Conservation (phyloP, 2,113 vertebrate genomes). For the Vireo altiloquus region DNA sequence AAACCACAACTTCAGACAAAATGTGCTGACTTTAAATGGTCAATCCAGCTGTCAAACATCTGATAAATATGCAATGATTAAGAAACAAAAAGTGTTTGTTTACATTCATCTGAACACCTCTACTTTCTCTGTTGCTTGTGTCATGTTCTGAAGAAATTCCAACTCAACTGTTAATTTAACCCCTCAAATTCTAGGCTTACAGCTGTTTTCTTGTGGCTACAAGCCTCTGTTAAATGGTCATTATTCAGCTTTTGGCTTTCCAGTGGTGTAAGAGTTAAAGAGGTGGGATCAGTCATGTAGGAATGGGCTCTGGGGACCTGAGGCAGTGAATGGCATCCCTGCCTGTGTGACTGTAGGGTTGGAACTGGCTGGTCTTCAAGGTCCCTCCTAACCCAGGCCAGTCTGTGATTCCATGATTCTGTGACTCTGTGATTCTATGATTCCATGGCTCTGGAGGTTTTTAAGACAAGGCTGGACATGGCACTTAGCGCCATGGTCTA, state of each 20-base stretch:
- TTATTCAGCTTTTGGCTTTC: background rate
- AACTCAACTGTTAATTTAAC: background rate
- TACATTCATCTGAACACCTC: background rate
- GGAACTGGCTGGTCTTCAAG: background rate
- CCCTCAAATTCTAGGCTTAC: background rate
- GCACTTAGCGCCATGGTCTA: too few species aligned
- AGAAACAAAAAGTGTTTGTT: background rate
- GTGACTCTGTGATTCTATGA: too few species aligned
- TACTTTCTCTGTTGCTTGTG: background rate
- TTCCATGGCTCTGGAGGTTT: too few species aligned
- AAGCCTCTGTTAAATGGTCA: background rate
- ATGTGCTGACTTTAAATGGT: conserved; percentile 13
- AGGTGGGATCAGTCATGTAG: background rate
- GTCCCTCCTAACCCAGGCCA: background rate
- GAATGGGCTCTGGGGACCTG: background rate
- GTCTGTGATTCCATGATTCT: too few species aligned
- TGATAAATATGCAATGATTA: background rate
- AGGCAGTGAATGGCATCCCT: background rate
- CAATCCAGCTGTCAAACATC: background rate
- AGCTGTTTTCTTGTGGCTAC: background rate
- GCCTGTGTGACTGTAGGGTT: rapidly evolving
- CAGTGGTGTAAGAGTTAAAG: background rate
- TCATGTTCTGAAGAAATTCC: background rate
- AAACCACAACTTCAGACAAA: conserved; percentile 13
- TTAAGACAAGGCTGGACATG: too few species aligned